Percentiles rank a stretch among this genome's conserved stretches.
phyloP scores from a whole-genome alignment of 2,113 vertebrate genomes.

The Centropus bengalensis region DNA sequence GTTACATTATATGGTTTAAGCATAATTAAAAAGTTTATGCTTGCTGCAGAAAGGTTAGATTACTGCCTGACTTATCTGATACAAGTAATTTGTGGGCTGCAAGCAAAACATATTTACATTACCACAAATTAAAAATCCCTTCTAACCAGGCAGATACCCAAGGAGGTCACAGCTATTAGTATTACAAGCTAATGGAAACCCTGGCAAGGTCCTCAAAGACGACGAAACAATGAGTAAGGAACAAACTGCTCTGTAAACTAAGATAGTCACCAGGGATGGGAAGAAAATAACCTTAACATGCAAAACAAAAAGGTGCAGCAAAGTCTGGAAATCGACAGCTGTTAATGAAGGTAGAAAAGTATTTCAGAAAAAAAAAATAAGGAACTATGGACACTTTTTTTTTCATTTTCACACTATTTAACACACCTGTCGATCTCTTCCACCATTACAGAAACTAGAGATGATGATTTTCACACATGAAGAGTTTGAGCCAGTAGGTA shows the following conservation, averaged over 20 bases:
- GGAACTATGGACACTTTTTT: neutral
- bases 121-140: conserved; percentile 41
- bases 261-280: conserved; percentile 13
- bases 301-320: neutral
- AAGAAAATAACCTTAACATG: conserved; percentile 6
- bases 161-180: conserved; percentile 25
- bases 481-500: neutral
- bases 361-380: neutral
- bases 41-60: neutral
- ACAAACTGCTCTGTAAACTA: conserved; percentile 19
- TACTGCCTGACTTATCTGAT: conserved; percentile 20
- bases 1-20: neutral
- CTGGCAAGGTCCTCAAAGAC: conserved; percentile 53
- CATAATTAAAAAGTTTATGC: neutral
- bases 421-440: neutral
- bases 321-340: neutral
- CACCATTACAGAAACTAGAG: neutral
- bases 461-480: neutral
- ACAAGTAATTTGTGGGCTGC: conserved; percentile 1
- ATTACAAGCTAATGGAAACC: conserved; percentile 36
- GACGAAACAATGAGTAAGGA: conserved; percentile 25
- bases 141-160: conserved; percentile 8
- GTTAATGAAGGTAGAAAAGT: neutral
- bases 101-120: conserved; percentile 32
- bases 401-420: neutral